Evolutionary conservation across 2,888 invertebrate species (phyloP).

Genomic region (Papilio gigon): DNA sequence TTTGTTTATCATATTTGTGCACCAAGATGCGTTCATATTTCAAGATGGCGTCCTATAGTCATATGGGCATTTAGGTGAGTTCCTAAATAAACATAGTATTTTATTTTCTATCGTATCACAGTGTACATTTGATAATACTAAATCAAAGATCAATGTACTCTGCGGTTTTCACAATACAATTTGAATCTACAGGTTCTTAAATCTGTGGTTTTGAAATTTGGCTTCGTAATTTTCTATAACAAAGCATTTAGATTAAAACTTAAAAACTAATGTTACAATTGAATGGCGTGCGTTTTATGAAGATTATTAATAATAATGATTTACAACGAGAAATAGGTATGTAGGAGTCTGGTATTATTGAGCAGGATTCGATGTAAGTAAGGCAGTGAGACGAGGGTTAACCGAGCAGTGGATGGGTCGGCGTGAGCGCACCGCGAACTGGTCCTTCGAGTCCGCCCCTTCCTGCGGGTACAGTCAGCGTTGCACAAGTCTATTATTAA

Average conservation of each 20-base stretch:
- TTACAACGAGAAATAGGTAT: neutral
- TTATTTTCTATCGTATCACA: neutral
- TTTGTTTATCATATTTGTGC: too few relatives aligned
- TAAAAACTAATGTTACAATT: too few relatives aligned
- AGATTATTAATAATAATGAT: neutral
- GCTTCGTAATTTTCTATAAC: neutral
- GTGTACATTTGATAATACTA: neutral
- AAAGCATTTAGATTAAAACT: too few relatives aligned
- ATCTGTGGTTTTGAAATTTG: neutral
- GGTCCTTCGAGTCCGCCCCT: conserved; percentile 77
- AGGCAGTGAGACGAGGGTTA: conserved; percentile 58
- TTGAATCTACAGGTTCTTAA: neutral
- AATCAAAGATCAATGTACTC: neutral
- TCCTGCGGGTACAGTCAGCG: conserved; percentile 67
- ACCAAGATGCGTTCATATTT: too few relatives aligned
- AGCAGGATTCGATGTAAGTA: conserved; percentile 45
- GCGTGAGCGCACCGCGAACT: conserved; percentile 59
- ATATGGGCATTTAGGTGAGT: too few relatives aligned
- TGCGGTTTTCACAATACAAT: neutral
- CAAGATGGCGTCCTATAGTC: too few relatives aligned
- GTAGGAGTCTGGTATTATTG: neutral
- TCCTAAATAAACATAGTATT: neutral
- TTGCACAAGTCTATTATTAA: neutral
- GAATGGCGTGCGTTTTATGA: too few relatives aligned
- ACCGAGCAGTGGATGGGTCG: conserved; percentile 39